phyloP scores from a whole-genome alignment of 2,888 invertebrate genomes.

The Amphipoea lucens region DNA sequence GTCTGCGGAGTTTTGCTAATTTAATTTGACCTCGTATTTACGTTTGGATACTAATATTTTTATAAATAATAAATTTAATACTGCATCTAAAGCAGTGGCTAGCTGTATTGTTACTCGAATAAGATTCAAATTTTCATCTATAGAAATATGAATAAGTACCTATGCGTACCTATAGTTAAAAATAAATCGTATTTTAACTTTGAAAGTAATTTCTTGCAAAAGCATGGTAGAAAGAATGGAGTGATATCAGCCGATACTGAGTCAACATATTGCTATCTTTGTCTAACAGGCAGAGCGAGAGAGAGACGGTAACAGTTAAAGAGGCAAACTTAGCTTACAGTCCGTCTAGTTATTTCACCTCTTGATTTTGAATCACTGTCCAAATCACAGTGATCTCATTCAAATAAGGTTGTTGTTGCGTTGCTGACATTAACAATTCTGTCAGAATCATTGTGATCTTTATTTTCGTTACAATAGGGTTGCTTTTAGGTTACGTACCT shows the following conservation, averaged over 20 bases:
- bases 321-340: neutral
- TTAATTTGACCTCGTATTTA: neutral
- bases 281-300: neutral
- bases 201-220: conserved; percentile 2
- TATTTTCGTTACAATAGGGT: no score
- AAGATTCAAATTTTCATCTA: conserved; percentile 12
- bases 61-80: neutral
- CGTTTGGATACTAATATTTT: neutral
- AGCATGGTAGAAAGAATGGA: neutral
- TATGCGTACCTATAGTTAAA: conserved; percentile 2
- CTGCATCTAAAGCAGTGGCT: neutral
- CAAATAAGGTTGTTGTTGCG: no score
- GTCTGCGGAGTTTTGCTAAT: neutral
- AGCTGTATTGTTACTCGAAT: conserved; percentile 26
- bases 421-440: no score
- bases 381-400: no score
- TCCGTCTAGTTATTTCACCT: no score
- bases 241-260: neutral
- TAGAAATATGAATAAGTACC: neutral
- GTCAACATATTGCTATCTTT: conserved; percentile 9
- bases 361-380: no score
- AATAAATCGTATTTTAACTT: conserved; percentile 6
- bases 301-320: neutral
- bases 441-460: no score
- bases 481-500: no score